Evolutionary conservation across 35 echinoderm and acorn worm genomes (phyloP).

Genomic region (Heliocidaris tuberculata): DNA sequence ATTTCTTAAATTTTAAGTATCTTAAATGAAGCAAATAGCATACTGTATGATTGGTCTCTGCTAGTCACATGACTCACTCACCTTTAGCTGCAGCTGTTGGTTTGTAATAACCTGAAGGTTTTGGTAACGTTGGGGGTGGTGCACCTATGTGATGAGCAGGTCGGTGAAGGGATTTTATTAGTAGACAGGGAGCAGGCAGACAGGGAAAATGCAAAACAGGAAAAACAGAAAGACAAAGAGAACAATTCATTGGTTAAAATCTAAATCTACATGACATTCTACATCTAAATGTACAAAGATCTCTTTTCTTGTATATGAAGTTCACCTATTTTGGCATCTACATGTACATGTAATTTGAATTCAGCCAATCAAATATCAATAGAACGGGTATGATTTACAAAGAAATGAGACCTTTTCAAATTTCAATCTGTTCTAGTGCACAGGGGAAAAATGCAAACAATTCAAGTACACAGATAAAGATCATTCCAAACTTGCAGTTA

Average conservation of each 20-base stretch:
- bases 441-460: background rate
- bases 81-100: slow-evolving; percentile 15
- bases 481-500: background rate
- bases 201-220: background rate
- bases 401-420: background rate
- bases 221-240: slow-evolving; percentile 28
- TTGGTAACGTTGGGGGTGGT: slow-evolving; percentile 13
- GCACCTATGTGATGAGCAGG: slow-evolving; percentile 18
- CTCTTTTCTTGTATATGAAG: background rate
- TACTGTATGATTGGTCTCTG: background rate
- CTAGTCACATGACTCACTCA: background rate
- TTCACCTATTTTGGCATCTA: background rate
- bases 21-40: background rate
- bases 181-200: background rate
- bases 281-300: background rate
- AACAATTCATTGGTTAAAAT: slow-evolving; percentile 23
- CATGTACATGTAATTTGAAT: background rate
- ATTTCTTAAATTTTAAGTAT: background rate
- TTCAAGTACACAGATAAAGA: background rate
- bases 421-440: background rate
- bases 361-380: background rate
- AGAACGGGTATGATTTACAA: background rate
- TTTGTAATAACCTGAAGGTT: slow-evolving; percentile 33
- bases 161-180: background rate
- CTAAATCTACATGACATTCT: slow-evolving; percentile 24